Percentiles rank a stretch among this genome's conserved stretches.
Evolutionary conservation across 1,140 invertebrate species (phyloP).

Genomic region (Himalopsyche phryganea): DNA sequence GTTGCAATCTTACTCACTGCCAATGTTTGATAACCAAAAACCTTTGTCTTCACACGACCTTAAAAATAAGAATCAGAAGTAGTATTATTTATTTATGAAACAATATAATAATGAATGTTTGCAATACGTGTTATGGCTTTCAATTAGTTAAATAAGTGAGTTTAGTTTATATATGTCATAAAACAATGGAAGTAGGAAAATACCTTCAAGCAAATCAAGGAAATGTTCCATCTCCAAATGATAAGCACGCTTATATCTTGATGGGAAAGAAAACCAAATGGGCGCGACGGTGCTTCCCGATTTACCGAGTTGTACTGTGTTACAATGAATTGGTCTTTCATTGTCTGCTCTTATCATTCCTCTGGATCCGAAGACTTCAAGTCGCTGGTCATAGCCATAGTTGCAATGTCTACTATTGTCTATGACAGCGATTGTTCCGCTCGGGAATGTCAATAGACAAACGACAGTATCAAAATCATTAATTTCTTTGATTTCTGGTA

Average conservation of each 20-base stretch:
- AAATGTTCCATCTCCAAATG: conserved; percentile 63
- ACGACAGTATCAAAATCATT: conserved; percentile 65
- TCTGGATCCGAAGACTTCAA: conserved; percentile 63
- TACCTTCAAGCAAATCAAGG: conserved; percentile 59
- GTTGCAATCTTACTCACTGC: conserved; percentile 56
- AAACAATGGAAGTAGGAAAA: too few relatives aligned
- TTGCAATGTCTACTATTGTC: conserved; percentile 61
- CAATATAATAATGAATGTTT: too few relatives aligned
- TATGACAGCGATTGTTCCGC: conserved; percentile 60
- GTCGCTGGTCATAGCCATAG: conserved; percentile 69
- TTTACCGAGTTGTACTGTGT: conserved; percentile 43
- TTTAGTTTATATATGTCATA: too few relatives aligned
- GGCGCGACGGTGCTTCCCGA: conserved; percentile 48
- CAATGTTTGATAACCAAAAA: conserved; percentile 52
- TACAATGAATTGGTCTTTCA: conserved; percentile 52
- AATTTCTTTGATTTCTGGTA: conserved; percentile 58
- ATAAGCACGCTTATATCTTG: conserved; percentile 60
- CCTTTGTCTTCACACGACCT: conserved; percentile 45
- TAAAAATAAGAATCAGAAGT: too few relatives aligned
- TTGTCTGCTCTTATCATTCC: conserved; percentile 60
- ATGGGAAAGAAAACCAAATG: conserved; percentile 63
- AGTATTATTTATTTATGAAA: too few relatives aligned
- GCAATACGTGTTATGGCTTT: too few relatives aligned
- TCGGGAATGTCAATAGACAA: conserved; percentile 60
- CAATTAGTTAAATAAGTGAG: too few relatives aligned